Base-by-base conservation (phyloP, 2,113 vertebrate genomes). In the Phycodurus eques region DNA sequence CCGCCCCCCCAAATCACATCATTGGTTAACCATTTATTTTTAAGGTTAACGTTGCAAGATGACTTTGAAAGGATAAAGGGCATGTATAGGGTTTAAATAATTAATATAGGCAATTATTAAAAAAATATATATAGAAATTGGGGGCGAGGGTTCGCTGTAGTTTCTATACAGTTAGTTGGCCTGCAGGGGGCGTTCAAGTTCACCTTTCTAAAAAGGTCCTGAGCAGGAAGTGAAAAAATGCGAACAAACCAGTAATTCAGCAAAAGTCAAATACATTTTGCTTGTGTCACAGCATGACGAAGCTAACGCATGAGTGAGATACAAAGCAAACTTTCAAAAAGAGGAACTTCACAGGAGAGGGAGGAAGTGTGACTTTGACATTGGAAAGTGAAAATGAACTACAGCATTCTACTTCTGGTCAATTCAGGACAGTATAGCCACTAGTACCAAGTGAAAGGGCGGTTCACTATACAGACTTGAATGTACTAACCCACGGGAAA, bases 361-460 rank as follows among this genome's bases (percentile, higher is more conserved):
- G 35, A 17, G 73, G 72, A 83, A 87, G 66, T 85, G 31, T 63
- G 66, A 44, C 67, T 5, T 78, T 49, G 42, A 85, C 78, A 78
- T 68, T 68, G 71, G 68, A 83, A 82, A 81, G 70, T 57, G 68
- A 82, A 71, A 81, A 49, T 60, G 19, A 65, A 78, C 71, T 63
- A 76, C 68, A 68, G 75, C 59, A 73, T 17, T 22, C 35, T 20
- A 71, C 15, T 71, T 74, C 57, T 65, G 51, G 70, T 67, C 12
- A 65, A 68, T 46, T 74, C 56, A 72, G 72, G 71, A 78, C 44
- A 68, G 67, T 20, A 27, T 71, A 77, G 73, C 72, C 62, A 61
- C 53, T 53, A 65, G 83, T 70, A 73, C 71, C 77, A 78, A 46
- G 71, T 67, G 61, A 62, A 43, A 27, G 53, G 63, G 31, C 78